Evolutionary conservation across 92 coral and sea anemone genomes (phyloP).

Genomic region (Porites lobata): DNA sequence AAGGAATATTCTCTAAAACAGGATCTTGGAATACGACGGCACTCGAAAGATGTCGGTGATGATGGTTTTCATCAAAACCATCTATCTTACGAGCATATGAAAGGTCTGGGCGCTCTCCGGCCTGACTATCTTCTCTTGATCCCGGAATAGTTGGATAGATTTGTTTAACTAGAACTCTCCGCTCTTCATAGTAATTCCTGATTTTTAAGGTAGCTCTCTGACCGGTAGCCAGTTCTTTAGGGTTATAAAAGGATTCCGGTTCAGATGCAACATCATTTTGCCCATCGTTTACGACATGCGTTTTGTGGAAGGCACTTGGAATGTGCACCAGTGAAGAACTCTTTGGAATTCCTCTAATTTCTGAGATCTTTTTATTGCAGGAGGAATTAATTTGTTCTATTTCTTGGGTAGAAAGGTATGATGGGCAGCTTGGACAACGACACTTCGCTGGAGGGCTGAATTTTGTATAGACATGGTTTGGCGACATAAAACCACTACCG

Average conservation of each 20-base stretch:
- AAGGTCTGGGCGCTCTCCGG: neutral
- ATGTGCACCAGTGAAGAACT: neutral
- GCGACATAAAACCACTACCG: neutral
- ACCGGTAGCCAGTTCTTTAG: neutral
- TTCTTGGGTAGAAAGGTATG: neutral
- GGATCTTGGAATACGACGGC: conserved; percentile 1
- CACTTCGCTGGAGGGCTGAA: neutral
- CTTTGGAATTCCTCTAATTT: neutral
- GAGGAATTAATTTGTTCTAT: neutral
- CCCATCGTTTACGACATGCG: neutral
- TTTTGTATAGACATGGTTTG: neutral
- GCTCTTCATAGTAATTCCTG: conserved; percentile 32
- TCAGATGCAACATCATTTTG: neutral
- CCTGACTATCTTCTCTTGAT: neutral
- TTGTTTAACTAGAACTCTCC: conserved; percentile 30
- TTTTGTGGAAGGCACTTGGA: neutral
- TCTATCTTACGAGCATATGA: neutral
- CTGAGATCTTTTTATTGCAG: neutral
- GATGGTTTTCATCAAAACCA: neutral
- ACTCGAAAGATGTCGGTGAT: neutral
- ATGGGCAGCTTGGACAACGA: neutral
- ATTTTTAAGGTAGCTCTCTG: neutral
- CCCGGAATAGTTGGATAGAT: conserved; percentile 11
- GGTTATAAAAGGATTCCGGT: neutral
- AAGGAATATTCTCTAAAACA: neutral